Evolutionary conservation across 2,797 vertebrate genomes (phyloP).

Genomic region (Tragelaphus eurycerus): DNA sequence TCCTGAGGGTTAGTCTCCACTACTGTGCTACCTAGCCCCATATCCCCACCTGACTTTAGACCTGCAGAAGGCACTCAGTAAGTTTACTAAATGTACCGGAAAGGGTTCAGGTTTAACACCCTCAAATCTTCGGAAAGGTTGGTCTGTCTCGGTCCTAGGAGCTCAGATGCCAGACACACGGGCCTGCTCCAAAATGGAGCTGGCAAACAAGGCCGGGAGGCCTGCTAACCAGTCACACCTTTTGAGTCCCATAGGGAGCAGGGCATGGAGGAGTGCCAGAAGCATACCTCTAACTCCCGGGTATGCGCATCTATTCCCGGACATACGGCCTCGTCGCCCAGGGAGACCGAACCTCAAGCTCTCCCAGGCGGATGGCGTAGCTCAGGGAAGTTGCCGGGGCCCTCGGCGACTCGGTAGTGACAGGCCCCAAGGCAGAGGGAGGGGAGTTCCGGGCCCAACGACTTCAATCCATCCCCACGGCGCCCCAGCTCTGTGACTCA

Average conservation of each 20-base stretch:
- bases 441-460: background rate
- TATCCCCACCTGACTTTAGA: background rate
- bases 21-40: background rate
- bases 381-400: background rate
- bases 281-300: background rate
- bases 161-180: background rate
- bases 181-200: background rate
- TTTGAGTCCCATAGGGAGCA: background rate
- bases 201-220: background rate
- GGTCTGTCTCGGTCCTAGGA: background rate
- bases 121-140: background rate
- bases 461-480: background rate
- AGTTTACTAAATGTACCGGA: background rate
- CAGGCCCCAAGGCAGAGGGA: background rate
- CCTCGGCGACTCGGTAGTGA: background rate
- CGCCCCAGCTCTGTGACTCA: constrained; percentile 78
- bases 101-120: background rate
- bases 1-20: background rate
- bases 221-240: background rate
- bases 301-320: constrained; percentile 57
- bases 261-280: too few species aligned
- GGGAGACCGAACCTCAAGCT: background rate
- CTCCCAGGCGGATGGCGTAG: background rate
- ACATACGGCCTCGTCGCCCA: constrained; percentile 52
- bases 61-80: background rate